phyloP scores from a whole-genome alignment of 2,797 vertebrate species.

The Falco naumanni region DNA sequence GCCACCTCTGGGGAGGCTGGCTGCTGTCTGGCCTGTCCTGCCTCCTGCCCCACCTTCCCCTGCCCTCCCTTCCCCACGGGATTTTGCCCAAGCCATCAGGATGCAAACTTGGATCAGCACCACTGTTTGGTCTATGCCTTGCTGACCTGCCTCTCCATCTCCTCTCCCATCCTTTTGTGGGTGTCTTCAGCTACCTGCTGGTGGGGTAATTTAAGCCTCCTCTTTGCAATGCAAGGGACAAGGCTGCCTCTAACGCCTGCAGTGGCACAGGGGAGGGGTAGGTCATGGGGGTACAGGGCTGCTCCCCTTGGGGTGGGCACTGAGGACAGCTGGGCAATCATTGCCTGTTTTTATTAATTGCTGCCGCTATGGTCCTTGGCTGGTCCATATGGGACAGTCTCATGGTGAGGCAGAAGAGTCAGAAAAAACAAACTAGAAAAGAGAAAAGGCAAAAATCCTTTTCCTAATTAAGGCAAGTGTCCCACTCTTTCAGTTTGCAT shows the following conservation, averaged over 20 bases:
- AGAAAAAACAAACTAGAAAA: background rate
- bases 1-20: background rate
- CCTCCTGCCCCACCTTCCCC: background rate
- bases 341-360: constrained; percentile 62
- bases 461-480: background rate
- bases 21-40: background rate
- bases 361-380: background rate
- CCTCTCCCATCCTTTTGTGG: background rate
- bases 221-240: background rate
- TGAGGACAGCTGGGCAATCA: constrained; percentile 51
- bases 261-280: constrained; percentile 32
- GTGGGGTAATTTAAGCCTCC: background rate
- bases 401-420: background rate
- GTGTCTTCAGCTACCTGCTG: background rate
- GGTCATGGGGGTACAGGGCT: constrained; percentile 36
- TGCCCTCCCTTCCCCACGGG: background rate
- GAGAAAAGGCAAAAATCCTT: background rate
- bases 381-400: constrained; percentile 23
- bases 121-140: background rate
- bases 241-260: background rate
- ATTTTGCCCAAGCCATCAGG: background rate
- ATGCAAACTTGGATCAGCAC: background rate
- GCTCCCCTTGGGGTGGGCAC: background rate
- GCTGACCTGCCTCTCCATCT: no score
- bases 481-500: background rate